Evolutionary conservation across 2,888 invertebrate species (phyloP).

Genomic region (Phortica magna): DNA sequence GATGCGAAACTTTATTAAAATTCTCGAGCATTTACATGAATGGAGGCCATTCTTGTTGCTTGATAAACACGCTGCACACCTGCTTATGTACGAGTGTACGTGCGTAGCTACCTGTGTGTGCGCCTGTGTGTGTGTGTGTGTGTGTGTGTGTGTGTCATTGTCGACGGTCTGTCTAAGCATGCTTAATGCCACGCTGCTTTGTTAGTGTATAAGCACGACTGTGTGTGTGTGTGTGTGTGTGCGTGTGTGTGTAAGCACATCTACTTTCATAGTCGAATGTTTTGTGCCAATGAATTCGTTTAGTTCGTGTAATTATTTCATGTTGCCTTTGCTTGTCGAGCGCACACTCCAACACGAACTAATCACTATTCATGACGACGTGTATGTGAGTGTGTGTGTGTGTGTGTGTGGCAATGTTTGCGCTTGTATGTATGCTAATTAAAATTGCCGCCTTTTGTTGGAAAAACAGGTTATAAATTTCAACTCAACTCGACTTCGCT

Average conservation of each 20-base stretch:
- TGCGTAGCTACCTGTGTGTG: too few relatives aligned
- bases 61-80: conserved; percentile 17
- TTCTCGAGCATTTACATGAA: conserved; percentile 29
- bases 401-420: conserved; percentile 41
- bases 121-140: background rate
- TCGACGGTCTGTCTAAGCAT: background rate
- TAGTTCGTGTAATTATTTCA: conserved; percentile 72
- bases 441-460: conserved; percentile 66
- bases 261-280: conserved; percentile 31
- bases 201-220: background rate
- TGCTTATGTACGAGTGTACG: too few relatives aligned
- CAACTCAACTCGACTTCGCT: background rate
- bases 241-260: conserved; percentile 36
- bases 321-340: conserved; percentile 50
- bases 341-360: background rate
- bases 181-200: background rate
- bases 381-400: conserved; percentile 65
- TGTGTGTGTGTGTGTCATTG: background rate
- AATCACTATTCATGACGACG: background rate
- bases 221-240: conserved; percentile 33
- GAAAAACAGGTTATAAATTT: conserved; percentile 25
- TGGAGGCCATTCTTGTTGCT: conserved; percentile 26
- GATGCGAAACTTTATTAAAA: conserved; percentile 31
- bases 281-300: conserved; percentile 60
- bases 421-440: conserved; percentile 58